Evolutionary conservation across 2,888 invertebrate genomes (phyloP).

Genomic region (Linnaemya vulpina): DNA sequence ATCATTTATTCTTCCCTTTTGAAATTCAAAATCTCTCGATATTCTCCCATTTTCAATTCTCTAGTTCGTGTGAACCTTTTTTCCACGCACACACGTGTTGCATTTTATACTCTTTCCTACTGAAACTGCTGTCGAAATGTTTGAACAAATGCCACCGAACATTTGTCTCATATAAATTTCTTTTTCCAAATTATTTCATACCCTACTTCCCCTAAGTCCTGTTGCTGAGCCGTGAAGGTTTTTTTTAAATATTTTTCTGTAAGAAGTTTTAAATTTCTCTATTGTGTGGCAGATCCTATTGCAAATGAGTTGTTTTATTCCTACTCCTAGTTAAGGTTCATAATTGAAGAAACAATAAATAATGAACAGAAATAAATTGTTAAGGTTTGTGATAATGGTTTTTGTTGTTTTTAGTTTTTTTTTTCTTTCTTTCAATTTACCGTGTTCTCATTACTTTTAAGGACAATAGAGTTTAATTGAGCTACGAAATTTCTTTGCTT

Average conservation of each 20-base stretch:
- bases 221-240: background rate
- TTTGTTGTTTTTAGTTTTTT: background rate
- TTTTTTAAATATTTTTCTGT: background rate
- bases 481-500: constrained; percentile 44
- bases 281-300: constrained; percentile 51
- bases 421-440: background rate
- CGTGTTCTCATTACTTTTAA: constrained; percentile 3
- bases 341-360: no score
- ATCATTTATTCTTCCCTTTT: no score
- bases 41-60: background rate
- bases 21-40: background rate
- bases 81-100: constrained; percentile 15
- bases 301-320: constrained; percentile 59
- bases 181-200: background rate
- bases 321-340: no score
- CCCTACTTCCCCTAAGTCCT: background rate
- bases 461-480: constrained; percentile 69
- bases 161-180: background rate
- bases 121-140: background rate
- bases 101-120: background rate
- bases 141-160: constrained; percentile 20
- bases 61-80: background rate
- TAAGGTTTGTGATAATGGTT: constrained; percentile 41
- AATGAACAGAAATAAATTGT: no score
- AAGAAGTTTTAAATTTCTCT: constrained; percentile 62